Evolutionary conservation across 2,888 invertebrate species (phyloP), one percentile per base, ranked within the genome.

Genomic region (Lasioglossum figueresi): DNA sequence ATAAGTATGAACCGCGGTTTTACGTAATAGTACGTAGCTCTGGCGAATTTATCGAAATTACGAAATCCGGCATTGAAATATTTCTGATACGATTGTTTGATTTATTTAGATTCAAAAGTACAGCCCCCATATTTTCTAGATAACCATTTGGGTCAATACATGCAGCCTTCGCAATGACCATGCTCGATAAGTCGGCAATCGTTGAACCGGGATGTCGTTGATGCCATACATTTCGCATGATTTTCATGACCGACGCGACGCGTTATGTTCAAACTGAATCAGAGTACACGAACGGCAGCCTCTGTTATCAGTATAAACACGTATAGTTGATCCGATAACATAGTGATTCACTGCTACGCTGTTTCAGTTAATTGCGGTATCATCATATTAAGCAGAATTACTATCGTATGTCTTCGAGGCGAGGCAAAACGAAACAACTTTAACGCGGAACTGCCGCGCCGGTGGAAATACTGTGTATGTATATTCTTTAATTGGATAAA

Each of bases 281-380:
- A n/a, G n/a, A 40, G 12, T 0, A 70, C 23, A 3, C 4, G 19
- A 34, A 34, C 70, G n/a, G 14, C 1, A 37, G 14, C 23, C 68
- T 14, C 8, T 63, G 34, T 66, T 78, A 81, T 78, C 70, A 4
- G 4, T 68, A 31, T 70, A 73, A 74, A 40, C 23, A n/a, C 43
- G n/a, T 10, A 43, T 43, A 68, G 10, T 14, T 6, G 34, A 4
- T 52, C 52, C 43, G 23, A 37, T 14, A 5, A 16, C 68, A 6
- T 5, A 2, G 2, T 5, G 31, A 12, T 37, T n/a, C 14, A 19
- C 8, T 31, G 19, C 4, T 2, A 34, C 31, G 12, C 31, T n/a
- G 27, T 4, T 6, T 16, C 8, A 45, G 10, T 71, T 16, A n/a
- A 3, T 12, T 23, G 16, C 4, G 43, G 4, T 71, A 4, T 48